A percentile compares a stretch with the other conserved stretches of the same genome.
phyloP scores from a whole-genome alignment of 2,888 invertebrate genomes.

The Junonia oenone region DNA sequence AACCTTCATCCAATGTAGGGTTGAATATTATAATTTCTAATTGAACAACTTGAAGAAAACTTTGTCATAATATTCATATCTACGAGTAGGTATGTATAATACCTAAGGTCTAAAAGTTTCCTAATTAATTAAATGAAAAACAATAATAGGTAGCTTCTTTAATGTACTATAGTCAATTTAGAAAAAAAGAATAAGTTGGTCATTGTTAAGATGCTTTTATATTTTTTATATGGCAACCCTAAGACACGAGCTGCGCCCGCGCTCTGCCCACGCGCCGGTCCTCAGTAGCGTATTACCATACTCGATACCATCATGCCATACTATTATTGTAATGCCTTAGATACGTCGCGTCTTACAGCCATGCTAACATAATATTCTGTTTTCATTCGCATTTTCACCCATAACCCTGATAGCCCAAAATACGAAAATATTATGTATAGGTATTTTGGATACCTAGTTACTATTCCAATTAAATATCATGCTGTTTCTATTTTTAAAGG shows the following conservation, averaged over 20 bases:
- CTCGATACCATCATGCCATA: slow-evolving; percentile 31
- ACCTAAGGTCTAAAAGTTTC: too few species aligned
- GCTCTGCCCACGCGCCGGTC: slow-evolving; percentile 40
- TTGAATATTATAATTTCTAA: slow-evolving; percentile 18
- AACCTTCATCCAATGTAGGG: slow-evolving; percentile 44
- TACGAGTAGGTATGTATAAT: too few species aligned
- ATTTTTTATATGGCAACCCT: slow-evolving; percentile 30
- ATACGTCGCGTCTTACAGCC: slow-evolving; percentile 12
- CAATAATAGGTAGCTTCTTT: too few species aligned
- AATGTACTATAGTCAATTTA: too few species aligned
- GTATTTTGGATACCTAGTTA: too few species aligned
- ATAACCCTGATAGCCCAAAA: not conserved
- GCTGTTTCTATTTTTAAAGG: not conserved
- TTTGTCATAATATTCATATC: not conserved
- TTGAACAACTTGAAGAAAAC: not conserved
- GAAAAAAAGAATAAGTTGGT: too few species aligned
- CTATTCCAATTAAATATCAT: too few species aligned
- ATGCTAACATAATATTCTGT: not conserved
- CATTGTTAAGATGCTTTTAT: not conserved
- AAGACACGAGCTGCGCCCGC: slow-evolving; percentile 35
- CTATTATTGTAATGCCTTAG: slow-evolving; percentile 30
- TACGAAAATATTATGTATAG: not conserved
- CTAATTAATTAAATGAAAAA: too few species aligned
- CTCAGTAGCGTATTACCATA: slow-evolving; percentile 35
- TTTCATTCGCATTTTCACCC: not conserved